A percentile compares a stretch with the other conserved stretches of the same genome.
Evolutionary conservation across 2,888 invertebrate genomes (phyloP).

Genomic region (Athrips mouffetella): DNA sequence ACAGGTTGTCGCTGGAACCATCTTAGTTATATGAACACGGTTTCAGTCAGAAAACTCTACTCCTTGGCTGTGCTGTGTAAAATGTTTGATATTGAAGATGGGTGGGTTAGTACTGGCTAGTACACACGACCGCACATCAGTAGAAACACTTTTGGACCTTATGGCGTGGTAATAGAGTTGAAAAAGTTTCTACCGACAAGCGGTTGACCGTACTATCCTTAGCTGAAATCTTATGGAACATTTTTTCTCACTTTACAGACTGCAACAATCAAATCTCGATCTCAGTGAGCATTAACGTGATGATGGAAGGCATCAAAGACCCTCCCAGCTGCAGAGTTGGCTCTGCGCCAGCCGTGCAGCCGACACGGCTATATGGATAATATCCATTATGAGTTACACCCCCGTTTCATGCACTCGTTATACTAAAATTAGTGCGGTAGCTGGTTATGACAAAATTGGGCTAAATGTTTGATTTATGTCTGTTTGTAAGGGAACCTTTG

Average conservation of each 20-base stretch:
- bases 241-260: not conserved
- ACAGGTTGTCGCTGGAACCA: too few relatives aligned
- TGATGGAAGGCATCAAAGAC: constrained; percentile 4
- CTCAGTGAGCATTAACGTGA: not conserved
- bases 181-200: too few relatives aligned
- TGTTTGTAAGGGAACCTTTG: not conserved
- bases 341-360: not conserved
- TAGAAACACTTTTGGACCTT: too few relatives aligned
- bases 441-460: constrained; percentile 3
- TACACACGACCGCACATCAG: too few relatives aligned
- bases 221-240: too few relatives aligned
- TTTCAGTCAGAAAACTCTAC: too few relatives aligned
- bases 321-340: constrained; percentile 1
- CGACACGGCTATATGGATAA: constrained; percentile 5
- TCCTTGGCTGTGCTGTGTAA: too few relatives aligned
- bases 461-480: not conserved
- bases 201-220: too few relatives aligned
- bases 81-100: too few relatives aligned
- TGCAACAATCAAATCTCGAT: not conserved
- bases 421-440: constrained; percentile 1
- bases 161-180: too few relatives aligned
- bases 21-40: too few relatives aligned
- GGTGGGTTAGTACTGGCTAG: too few relatives aligned
- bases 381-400: constrained; percentile 5
- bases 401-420: constrained; percentile 5